Evolutionary conservation across 2,888 invertebrate species (phyloP).

Genomic region (Synergus itoensis): DNA sequence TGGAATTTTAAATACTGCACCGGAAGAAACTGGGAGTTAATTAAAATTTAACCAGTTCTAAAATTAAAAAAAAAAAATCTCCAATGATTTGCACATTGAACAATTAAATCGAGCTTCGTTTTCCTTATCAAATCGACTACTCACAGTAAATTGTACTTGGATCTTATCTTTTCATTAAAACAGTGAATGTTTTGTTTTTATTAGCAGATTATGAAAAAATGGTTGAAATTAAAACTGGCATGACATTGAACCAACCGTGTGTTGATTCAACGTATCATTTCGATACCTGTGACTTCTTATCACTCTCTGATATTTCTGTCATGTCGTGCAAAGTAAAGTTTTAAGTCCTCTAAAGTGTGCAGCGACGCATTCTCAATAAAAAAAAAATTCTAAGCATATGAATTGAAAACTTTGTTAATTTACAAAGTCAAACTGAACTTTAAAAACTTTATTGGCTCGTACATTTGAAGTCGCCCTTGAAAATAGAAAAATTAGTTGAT

Average conservation of each 20-base stretch:
- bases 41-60: not conserved
- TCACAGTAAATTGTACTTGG: not conserved
- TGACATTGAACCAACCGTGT: not conserved
- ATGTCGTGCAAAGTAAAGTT: conserved; percentile 10
- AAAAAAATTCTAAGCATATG: not conserved
- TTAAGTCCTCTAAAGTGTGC: conserved; percentile 5
- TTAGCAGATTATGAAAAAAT: not conserved
- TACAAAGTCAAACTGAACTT: not conserved
- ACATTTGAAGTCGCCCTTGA: too few relatives aligned
- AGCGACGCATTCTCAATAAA: not conserved
- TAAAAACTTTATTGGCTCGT: not conserved
- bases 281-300: conserved; percentile 30
- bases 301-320: conserved; percentile 26
- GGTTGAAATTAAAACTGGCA: not conserved
- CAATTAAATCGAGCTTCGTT: not conserved
- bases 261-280: conserved; percentile 25
- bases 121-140: not conserved
- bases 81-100: not conserved
- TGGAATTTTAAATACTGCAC: conserved; percentile 1
- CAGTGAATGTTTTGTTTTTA: not conserved
- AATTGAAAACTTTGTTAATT: not conserved
- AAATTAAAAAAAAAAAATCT: not conserved
- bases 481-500: conserved; percentile 18
- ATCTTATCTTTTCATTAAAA: not conserved
- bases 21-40: not conserved